phyloP scores from a whole-genome alignment of 2,888 invertebrate genomes.

The Andrena dorsata region DNA sequence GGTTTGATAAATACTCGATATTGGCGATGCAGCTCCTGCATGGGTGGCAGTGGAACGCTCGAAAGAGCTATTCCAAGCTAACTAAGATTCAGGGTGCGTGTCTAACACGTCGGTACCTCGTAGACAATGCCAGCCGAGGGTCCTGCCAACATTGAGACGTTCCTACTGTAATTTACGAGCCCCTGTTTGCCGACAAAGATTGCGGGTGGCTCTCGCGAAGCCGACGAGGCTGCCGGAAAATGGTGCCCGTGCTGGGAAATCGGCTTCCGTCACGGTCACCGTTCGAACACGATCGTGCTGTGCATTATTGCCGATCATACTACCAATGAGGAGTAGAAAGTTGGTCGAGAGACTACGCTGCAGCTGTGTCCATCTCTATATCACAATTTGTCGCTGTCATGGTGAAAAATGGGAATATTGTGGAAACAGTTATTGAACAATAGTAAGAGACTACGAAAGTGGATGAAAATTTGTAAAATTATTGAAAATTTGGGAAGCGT shows the following conservation, averaged over 20 bases:
- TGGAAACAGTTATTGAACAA: no score
- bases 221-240: slow-evolving; percentile 59
- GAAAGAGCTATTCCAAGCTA: slow-evolving; percentile 36
- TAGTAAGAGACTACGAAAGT: no score
- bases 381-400: no score
- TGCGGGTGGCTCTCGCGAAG: slow-evolving; percentile 78
- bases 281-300: slow-evolving; percentile 38
- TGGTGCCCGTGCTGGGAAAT: slow-evolving; percentile 39
- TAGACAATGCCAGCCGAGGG: slow-evolving; percentile 58
- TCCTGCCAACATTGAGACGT: slow-evolving; percentile 68
- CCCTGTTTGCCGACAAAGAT: slow-evolving; percentile 80
- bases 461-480: no score
- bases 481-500: no score
- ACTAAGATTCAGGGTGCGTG: slow-evolving; percentile 57
- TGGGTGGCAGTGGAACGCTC: not conserved
- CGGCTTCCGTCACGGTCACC: slow-evolving; percentile 53
- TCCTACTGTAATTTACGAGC: slow-evolving; percentile 75
- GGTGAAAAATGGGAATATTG: no score
- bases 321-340: slow-evolving; percentile 45
- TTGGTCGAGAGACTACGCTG: not conserved
- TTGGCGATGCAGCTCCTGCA: not conserved
- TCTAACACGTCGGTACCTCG: slow-evolving; percentile 69
- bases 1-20: not conserved
- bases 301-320: slow-evolving; percentile 66
- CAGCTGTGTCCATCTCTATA: slow-evolving; percentile 15